Conservation (phyloP, 2,888 invertebrate species). For the Macrosiphum euphorbiae region DNA sequence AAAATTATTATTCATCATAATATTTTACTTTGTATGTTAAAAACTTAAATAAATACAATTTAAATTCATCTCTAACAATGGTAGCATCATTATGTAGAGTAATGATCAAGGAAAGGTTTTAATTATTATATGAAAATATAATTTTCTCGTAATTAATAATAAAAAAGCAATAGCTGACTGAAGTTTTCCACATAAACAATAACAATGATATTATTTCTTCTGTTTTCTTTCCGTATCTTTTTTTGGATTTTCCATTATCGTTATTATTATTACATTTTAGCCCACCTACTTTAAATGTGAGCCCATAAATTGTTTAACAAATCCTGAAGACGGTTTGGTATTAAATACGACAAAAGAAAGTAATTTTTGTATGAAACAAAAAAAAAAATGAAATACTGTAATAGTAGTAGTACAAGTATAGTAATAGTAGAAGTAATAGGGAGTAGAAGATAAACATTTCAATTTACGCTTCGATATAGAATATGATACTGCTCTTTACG, state of each 20-base stretch:
- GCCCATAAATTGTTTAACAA: conserved; percentile 58
- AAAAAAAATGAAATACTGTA: neutral
- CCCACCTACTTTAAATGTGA: conserved; percentile 50
- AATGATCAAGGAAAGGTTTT: conserved; percentile 37
- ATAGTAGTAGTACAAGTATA: neutral
- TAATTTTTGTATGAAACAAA: conserved; percentile 36
- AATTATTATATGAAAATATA: conserved; percentile 52
- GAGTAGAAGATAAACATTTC: conserved; percentile 41
- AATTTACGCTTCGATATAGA: conserved; percentile 4
- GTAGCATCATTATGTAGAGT: neutral
- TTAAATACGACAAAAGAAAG: conserved; percentile 53
- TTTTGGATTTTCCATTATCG: conserved; percentile 45
- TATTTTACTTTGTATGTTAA: conserved; percentile 28
- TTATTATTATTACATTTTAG: conserved; percentile 59
- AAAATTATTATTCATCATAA: neutral
- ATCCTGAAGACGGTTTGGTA: conserved; percentile 46
- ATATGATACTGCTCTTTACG: neutral
- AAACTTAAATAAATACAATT: conserved; percentile 18
- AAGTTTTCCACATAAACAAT: conserved; percentile 38
- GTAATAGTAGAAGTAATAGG: neutral
- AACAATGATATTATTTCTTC: conserved; percentile 35
- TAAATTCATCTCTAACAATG: conserved; percentile 11
- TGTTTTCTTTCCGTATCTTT: conserved; percentile 14
- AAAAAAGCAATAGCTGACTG: conserved; percentile 38
- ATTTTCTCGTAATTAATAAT: conserved; percentile 37